Base-by-base conservation (phyloP, 2,888 invertebrate genomes). In the Acronicta psi region DNA sequence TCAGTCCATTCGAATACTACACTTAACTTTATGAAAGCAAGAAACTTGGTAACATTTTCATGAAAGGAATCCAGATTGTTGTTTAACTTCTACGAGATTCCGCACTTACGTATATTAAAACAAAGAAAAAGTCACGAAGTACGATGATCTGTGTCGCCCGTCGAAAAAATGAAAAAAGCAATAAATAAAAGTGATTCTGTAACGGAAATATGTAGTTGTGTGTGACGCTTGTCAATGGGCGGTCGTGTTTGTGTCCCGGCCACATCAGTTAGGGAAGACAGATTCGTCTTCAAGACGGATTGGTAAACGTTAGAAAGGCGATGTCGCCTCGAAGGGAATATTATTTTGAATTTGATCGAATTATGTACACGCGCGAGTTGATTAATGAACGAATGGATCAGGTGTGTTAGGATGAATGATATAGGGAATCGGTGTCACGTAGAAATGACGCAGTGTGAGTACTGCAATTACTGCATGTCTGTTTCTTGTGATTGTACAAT, bases 201-300 rank as follows among this genome's bases (percentile, higher is more conserved):
- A 79, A 77, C 85, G 88, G 88, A 88, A 83, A 78, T 70, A 70
- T 75, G 81, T 81, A 80, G 82, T 84, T 82, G 74, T 73, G 79
- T 72, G 80, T 85, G 84, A 83, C 83, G 77, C 70, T 63, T 79
- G 76, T 73, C 77, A 73, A 71, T 60, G 69, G 58, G 64, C 69
- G 72, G 76, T 73, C 76, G 60, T 49, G 51, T 65, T 49, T 25
- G 29, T 36, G 50, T 58, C 53, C 38, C 45, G 13, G 43, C 23
- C 11, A 53, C 67, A 65, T 76, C 63, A 65, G 47, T 76, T 67
- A 69, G 44, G 43, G 40, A 57, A 69, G 64, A 76, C 72, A 46
- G 69, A 74, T 76, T 61, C 64, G 66, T 76, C 61, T 59, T 60
- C 17, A 73, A 66, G 76, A 75, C 43, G 69, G 58, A 75, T 75